Evolutionary conservation across 2,113 vertebrate genomes (phyloP), one percentile per base, ranked within the genome.

Genomic region (Sander vitreus): DNA sequence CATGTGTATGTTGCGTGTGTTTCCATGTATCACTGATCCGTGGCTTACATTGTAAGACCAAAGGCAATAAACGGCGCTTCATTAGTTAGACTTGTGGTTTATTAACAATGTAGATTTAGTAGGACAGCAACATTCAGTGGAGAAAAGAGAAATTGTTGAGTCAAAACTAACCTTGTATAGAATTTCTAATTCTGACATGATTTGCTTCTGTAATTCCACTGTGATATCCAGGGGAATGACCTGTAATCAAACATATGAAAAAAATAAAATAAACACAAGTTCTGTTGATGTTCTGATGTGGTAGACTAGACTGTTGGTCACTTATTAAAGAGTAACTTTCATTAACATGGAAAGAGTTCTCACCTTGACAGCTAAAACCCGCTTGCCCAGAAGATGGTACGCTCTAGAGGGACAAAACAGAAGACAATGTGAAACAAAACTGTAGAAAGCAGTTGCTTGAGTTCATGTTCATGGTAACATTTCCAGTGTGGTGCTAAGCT

Each of bases 181-280:
- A 83, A 99, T 99, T 94, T 99, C 98, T 92, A 99, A 93, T 89
- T 99, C 98, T 0, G 98, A 99, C 98, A 99, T 99, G 81, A 99
- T 99, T 93, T 99, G 98, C 88, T 98, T 99, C 94, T 99, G 98
- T 82, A 99, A 95, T 57, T 99, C 98, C 94, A 97, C 95, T 5
- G 98, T 99, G 93, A 99, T 99, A 84, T 99, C 98, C 88, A 99
- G 93, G 23, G 97, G 96, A 89, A 99, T 99, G 80, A 99, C 97
- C 98, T 99, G 91, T 23, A 89, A 87, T 64, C 80, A 90, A 71
- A 90, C 9, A 83, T 14, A 30, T 7, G 8, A 0, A 2, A 7
- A n/a, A 18, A 27, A 23, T 57, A 54, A 5, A 7, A 57, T 55
- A 39, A 81, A 76, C 5, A 43, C 4, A 76, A 18, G 13, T 62